Evolutionary conservation across 2,888 invertebrate genomes (phyloP).

Genomic region (Drosophila mimica): DNA sequence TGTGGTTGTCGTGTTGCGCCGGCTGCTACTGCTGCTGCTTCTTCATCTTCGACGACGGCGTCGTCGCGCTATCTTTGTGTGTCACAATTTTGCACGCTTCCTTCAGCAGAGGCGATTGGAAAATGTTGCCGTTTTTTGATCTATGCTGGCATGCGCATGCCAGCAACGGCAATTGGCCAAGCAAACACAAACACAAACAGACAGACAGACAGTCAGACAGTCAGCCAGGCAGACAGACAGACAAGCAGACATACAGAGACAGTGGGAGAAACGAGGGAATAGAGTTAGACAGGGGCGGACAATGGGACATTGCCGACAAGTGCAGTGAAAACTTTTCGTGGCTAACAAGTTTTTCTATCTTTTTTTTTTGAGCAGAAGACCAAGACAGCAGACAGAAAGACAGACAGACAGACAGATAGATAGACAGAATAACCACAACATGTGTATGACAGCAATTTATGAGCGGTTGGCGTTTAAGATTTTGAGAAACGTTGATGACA

Average conservation of each 20-base stretch:
- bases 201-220: slow-evolving; percentile 36
- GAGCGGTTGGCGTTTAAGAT: slow-evolving; percentile 63
- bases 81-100: slow-evolving; percentile 78
- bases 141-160: slow-evolving; percentile 76
- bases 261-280: slow-evolving; percentile 10
- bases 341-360: slow-evolving; percentile 61
- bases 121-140: slow-evolving; percentile 75
- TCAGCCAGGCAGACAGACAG: slow-evolving; percentile 12
- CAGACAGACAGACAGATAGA: background rate
- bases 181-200: slow-evolving; percentile 62
- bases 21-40: slow-evolving; percentile 31
- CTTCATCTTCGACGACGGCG: slow-evolving; percentile 28
- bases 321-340: slow-evolving; percentile 72
- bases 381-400: slow-evolving; percentile 15
- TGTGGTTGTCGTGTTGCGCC: slow-evolving; percentile 54
- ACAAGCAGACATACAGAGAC: slow-evolving; percentile 5
- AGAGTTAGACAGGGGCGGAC: slow-evolving; percentile 41
- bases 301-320: slow-evolving; percentile 64
- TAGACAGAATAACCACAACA: slow-evolving; percentile 30
- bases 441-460: slow-evolving; percentile 67
- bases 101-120: slow-evolving; percentile 64
- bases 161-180: slow-evolving; percentile 69
- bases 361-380: background rate
- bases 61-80: slow-evolving; percentile 74
- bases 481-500: slow-evolving; percentile 57